Percentiles rank a stretch among this genome's conserved stretches.
These are phyloP conservation scores for Bos javanicus DNA, from an alignment of 2,113 vertebrate genomes.

Conservation along the genomic window DNA sequence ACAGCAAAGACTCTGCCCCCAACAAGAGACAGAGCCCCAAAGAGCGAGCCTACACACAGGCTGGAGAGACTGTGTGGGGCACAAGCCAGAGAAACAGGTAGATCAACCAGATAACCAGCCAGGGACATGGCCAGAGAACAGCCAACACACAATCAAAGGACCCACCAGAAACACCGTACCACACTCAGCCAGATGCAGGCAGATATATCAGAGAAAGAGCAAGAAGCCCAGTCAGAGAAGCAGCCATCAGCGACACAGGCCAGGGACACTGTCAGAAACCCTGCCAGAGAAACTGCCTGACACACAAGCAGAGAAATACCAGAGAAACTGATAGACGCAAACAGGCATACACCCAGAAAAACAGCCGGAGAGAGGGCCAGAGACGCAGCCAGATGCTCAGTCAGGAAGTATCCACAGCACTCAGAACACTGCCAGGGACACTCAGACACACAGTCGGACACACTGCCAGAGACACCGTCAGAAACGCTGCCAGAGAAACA, in stretches of 20 bases:
- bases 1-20: neutral
- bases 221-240: neutral
- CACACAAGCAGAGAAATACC: constrained; percentile 55
- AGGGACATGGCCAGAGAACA: neutral
- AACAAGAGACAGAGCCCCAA: neutral
- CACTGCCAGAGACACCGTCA: constrained; percentile 37
- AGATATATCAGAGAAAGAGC: neutral
- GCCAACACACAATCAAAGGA: neutral
- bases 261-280: constrained; percentile 28
- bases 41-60: neutral
- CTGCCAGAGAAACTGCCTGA: constrained; percentile 43
- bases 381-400: constrained; percentile 50
- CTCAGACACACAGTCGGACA: constrained; percentile 16
- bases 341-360: constrained; percentile 56
- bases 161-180: neutral
- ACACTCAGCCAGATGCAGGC: neutral
- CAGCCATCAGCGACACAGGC: neutral
- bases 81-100: neutral
- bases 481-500: constrained; percentile 22
- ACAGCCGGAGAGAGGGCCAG: constrained; percentile 32
- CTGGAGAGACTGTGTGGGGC: neutral
- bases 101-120: neutral
- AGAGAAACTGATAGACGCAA: constrained; percentile 51
- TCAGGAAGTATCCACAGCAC: constrained; percentile 57
- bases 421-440: constrained; percentile 44